Evolutionary conservation across 1,140 invertebrate species (phyloP).

Genomic region (Leptinotarsa texana): DNA sequence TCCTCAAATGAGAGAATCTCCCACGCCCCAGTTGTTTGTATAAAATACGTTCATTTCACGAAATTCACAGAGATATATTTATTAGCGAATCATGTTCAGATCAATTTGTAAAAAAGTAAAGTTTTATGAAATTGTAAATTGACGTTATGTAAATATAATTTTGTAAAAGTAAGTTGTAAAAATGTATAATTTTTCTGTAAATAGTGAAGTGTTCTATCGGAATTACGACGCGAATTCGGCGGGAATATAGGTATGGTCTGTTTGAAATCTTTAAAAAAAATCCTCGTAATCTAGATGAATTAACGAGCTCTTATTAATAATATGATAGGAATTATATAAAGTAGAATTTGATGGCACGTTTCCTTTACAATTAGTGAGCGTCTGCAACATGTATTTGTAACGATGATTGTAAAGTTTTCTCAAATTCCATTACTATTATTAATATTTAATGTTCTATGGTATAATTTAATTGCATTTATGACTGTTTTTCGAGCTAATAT

Average conservation of each 20-base stretch:
- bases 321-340: slow-evolving; percentile 31
- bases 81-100: slow-evolving; percentile 5
- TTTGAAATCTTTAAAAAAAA: slow-evolving; percentile 31
- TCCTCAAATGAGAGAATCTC: background rate
- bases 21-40: background rate
- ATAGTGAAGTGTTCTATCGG: slow-evolving; percentile 43
- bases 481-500: slow-evolving; percentile 42
- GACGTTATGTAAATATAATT: slow-evolving; percentile 43
- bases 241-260: slow-evolving; percentile 15
- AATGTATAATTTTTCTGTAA: slow-evolving; percentile 41
- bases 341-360: slow-evolving; percentile 50
- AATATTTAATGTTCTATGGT: slow-evolving; percentile 34
- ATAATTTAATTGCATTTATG: slow-evolving; percentile 43
- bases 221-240: slow-evolving; percentile 39
- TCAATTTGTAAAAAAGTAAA: slow-evolving; percentile 25
- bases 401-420: slow-evolving; percentile 50
- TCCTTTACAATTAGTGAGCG: slow-evolving; percentile 31
- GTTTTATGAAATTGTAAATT: slow-evolving; percentile 36
- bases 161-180: slow-evolving; percentile 34
- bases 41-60: slow-evolving; percentile 20
- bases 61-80: slow-evolving; percentile 22
- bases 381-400: slow-evolving; percentile 11
- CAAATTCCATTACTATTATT: slow-evolving; percentile 45
- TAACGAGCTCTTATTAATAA: slow-evolving; percentile 38
- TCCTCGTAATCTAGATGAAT: slow-evolving; percentile 41